Conservation (phyloP, 2,113 vertebrate genomes). For the Myiozetetes cayanensis region DNA sequence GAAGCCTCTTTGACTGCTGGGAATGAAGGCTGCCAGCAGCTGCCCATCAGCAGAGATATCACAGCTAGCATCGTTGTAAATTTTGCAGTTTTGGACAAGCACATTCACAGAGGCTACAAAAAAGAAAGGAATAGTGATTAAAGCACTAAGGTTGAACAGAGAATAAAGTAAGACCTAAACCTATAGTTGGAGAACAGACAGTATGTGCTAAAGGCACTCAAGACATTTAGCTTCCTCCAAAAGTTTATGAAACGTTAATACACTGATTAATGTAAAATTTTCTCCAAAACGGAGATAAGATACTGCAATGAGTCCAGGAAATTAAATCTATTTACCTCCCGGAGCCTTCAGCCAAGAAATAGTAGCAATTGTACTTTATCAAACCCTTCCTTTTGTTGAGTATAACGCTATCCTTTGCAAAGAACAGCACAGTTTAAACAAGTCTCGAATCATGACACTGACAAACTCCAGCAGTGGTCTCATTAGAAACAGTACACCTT, state of each 20-base stretch:
- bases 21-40: slow-evolving; percentile 96
- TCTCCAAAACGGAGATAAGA: slow-evolving; percentile 33
- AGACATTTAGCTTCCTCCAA: background rate
- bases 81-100: slow-evolving; percentile 98
- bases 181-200: background rate
- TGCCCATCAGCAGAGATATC: slow-evolving; percentile 97
- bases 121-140: background rate
- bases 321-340: slow-evolving; percentile 29
- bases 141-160: background rate
- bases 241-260: slow-evolving; percentile 28
- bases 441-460: background rate
- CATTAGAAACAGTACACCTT: slow-evolving; percentile 8
- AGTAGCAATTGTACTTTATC: background rate
- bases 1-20: slow-evolving; percentile 95
- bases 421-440: slow-evolving; percentile 34
- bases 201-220: background rate
- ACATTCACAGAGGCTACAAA: slow-evolving; percentile 91
- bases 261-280: slow-evolving; percentile 4
- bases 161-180: slow-evolving; percentile 17
- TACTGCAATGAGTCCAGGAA: background rate
- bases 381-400: background rate
- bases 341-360: background rate
- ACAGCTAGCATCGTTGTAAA: slow-evolving; percentile 98
- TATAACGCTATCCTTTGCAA: background rate
- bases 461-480: slow-evolving; percentile 39